Base-by-base conservation (phyloP, 2,888 invertebrate genomes). In the Conistra vaccinii region DNA sequence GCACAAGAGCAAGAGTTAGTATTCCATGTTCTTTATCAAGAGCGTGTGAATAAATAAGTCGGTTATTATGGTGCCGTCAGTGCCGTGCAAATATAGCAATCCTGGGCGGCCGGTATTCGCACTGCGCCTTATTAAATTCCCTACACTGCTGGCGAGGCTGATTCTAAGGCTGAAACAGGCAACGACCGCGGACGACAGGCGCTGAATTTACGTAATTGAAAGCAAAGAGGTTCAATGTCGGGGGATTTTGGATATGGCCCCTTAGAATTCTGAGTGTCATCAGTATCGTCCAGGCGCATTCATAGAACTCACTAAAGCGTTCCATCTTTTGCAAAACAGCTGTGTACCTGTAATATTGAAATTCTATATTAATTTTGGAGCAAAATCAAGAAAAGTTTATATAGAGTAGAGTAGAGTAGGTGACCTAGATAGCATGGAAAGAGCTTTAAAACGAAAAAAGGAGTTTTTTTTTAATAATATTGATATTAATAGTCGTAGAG, bases 101-200 rank as follows among this genome's bases (percentile, higher is more conserved):
- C 29, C 53, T 51, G 55, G 61, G 12, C 45, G 35, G 32, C 17
- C 23, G 48, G 51, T 48, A 17, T 67, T 70, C 55, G 9, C 29
- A 17, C 42, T 39, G 60, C 60, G 23, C 51, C 60, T 68, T 82
- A 76, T 82, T 72, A 76, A 65, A 82, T 76, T 71, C 78, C 51
- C 62, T 23, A 26, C 63, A 60, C 57, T 68, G 42, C 58, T 48
- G 42, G 45, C 51, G n/a, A 32, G 42, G 45, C 60, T 75, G 42
- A 45, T 73, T 26, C 48, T 39, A 53, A 51, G 26, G 53, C 57
- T 7, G n/a, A 42, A n/a, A 53, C 23, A 35, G 7, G 26, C 17
- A 20, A 35, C 63, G 3, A 60, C 45, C 17, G 14, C 45, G 39
- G 53, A 53, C 35, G 69, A 76, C 58, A 20, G 53, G 14, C 51